Percentiles rank a stretch among this genome's conserved stretches.
These are phyloP conservation scores for Drosophila tristis DNA, from an alignment of 1,140 invertebrate species.

Conservation along the genomic window DNA sequence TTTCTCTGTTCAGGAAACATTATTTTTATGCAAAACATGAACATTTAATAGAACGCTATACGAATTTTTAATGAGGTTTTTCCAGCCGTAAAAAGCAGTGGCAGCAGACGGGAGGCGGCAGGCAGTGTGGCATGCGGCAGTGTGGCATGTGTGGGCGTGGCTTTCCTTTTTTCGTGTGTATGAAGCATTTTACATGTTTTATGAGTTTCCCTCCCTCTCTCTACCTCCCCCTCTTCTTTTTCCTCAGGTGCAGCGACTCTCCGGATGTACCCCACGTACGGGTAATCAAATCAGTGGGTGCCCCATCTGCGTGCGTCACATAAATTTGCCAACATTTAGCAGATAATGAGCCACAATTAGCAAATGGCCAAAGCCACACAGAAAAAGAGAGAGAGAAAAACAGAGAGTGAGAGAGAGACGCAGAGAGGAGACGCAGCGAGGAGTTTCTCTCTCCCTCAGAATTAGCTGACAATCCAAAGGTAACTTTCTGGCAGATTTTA, in stretches of 20 bases:
- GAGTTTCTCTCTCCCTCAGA: no score
- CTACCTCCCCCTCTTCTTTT: neutral
- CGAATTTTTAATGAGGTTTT: conserved; percentile 76
- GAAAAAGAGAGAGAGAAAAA: conserved; percentile 7
- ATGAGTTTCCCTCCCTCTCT: conserved; percentile 47
- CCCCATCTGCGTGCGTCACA: conserved; percentile 72
- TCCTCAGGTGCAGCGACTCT: conserved; percentile 43
- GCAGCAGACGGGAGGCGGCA: no score
- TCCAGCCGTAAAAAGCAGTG: conserved; percentile 1
- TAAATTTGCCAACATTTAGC: conserved; percentile 79
- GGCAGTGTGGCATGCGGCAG: neutral
- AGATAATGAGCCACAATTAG: conserved; percentile 81
- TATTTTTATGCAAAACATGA: conserved; percentile 82
- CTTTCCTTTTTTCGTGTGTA: conserved; percentile 35
- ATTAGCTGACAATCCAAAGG: neutral
- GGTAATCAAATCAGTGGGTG: conserved; percentile 78
- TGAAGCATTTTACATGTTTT: conserved; percentile 75
- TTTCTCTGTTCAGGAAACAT: conserved; percentile 38
- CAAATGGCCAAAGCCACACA: conserved; percentile 36
- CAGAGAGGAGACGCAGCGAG: no score
- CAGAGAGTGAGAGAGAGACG: neutral
- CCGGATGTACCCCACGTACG: conserved; percentile 52
- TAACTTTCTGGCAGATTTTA: conserved; percentile 24
- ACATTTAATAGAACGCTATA: conserved; percentile 76
- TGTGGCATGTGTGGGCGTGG: conserved; percentile 32